Base-by-base conservation (phyloP, 2,113 vertebrate genomes). In the Caracal caracal region DNA sequence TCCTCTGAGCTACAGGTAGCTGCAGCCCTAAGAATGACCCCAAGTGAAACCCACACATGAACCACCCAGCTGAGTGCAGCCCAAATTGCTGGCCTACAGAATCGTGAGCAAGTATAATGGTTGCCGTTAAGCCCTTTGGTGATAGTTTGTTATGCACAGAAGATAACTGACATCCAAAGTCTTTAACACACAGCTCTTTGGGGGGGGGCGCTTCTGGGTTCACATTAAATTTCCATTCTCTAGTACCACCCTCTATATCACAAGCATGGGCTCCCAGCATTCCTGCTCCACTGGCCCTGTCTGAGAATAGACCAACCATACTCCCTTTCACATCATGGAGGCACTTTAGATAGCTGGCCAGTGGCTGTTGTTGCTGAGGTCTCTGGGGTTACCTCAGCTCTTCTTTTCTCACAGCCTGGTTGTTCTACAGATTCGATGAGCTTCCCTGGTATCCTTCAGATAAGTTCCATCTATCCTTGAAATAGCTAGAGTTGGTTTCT, bases 401-500 rank as follows among this genome's bases (percentile, higher is more conserved):
- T 81, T 4, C 24, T 82, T 68, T 49, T 37, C 51, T 59, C 37
- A 47, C 59, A 9, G 22, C 12, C 78, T 79, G 28, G 19, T 65
- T 75, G 5, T 89, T 56, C 35, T 47, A 26, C 24, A 35, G 40
- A 88, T 90, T 79, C 75, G 17, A 63, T 73, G 15, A 43, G 12
- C 51, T 68, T 63, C 63, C 19, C 43, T 70, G 56, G 30, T 49
- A 40, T 83, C 12, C 66, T 90, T 92, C 16, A 66, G 5, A 47
- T 80, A 61, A 70, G 63, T 56, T 49, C 13, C 26, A 56, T 37
- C 43, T 89, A n/a, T 75, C 71, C 35, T 88, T 59, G 26, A 63
- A 15, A 47, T 76, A 88, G 17, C 28, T 66, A n/a, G 13, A 83
- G 40, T 70, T 94, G 37, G 12, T 86, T 95, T 93, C 82, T 95